Conservation (phyloP, 2,113 vertebrate species). For the Cyprinus carpio region DNA sequence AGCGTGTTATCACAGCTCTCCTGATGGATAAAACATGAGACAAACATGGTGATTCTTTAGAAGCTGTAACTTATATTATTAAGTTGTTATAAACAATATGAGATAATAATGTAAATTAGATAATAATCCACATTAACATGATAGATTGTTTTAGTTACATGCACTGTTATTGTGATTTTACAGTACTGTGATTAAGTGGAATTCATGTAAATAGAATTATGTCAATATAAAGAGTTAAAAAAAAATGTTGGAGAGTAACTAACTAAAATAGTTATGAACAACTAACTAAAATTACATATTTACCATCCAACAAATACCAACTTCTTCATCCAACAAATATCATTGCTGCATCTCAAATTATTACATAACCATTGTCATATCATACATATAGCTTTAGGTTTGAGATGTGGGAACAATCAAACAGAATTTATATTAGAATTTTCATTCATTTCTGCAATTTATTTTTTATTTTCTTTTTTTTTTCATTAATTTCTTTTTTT, state of each 20-base stretch:
- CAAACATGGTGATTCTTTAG: neutral
- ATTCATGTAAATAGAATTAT: too few species aligned
- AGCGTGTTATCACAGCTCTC: neutral
- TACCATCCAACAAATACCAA: too few species aligned
- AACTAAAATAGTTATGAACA: neutral
- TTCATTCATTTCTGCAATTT: too few species aligned
- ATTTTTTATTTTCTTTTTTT: too few species aligned
- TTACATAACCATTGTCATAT: neutral
- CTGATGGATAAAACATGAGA: neutral
- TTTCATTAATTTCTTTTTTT: too few species aligned
- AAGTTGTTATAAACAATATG: neutral
- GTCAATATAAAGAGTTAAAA: too few species aligned
- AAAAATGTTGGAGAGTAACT: neutral
- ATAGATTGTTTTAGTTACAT: neutral
- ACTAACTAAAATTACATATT: too few species aligned
- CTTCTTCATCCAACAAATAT: neutral
- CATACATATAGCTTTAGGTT: neutral
- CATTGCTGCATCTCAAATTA: neutral
- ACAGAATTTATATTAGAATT: too few species aligned
- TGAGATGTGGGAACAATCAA: neutral
- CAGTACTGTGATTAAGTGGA: too few species aligned
- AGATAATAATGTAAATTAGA: neutral
- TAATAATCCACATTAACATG: neutral
- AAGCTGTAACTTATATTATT: neutral
- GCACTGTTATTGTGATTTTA: neutral